Evolutionary conservation across 2,113 vertebrate genomes (phyloP), one percentile per base, ranked within the genome.

Genomic region (Corythoichthys haematopterus): DNA sequence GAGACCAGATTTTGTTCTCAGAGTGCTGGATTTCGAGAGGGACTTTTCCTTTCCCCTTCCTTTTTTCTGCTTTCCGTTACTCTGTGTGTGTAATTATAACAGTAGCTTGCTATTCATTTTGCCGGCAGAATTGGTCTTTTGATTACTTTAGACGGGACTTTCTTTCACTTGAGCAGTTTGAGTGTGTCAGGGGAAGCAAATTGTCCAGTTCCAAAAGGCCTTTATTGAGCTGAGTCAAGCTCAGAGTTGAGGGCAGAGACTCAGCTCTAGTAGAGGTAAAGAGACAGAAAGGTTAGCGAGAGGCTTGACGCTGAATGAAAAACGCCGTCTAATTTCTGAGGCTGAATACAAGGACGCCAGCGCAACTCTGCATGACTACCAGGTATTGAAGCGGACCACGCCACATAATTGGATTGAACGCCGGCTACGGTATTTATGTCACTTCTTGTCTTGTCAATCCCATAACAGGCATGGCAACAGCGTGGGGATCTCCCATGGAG

Each of bases 351-450:
- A 89, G 89, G 94, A 97, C 93, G 95, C 96, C 86, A 88, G 91
- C 85, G 68, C 86, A 87, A 90, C 87, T 69, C 84, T 90, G 93
- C 93, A 88, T 90, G 93, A 92, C 93, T 93, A 92, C 94, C 89
- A 89, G 90, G 94, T 94, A 95, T 95, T 98, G 94, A 98, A 76
- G 93, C 80, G 90, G 91, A 91, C 94, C 93, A 95, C 86, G 95
- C 92, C 92, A 91, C 89, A 92, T 99, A 98, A 98, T 98, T 92
- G 95, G 96, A 98, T 96, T 99, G 95, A 95, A 95, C 93, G 89
- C 86, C 80, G 91, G 93, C 94, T 93, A 89, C 88, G 91, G 96
- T 94, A 94, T 96, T 97, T 96, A 91, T 96, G 96, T 98, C 97
- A 98, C 94, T 95, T 98, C 95, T 89, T 93, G 95, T 99, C 91